Evolutionary conservation across 1,140 invertebrate genomes (phyloP), one percentile per base, ranked within the genome.

Genomic region (Calephelis virginiensis): DNA sequence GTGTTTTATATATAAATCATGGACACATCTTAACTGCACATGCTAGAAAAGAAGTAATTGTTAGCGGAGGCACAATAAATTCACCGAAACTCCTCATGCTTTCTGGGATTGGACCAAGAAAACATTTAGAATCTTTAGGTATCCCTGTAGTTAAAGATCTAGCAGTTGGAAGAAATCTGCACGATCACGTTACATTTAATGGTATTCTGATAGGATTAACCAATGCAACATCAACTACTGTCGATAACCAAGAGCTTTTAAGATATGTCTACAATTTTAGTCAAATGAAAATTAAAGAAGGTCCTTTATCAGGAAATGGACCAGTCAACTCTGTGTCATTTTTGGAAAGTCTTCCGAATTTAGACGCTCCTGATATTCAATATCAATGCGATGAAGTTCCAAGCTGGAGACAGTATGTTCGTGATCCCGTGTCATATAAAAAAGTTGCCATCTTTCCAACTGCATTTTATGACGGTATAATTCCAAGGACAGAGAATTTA

Each of bases 81-180:
- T 93, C 94, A 17, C 95, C 95, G 1, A 94, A 96, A 83, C 76
- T 96, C 8, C 82, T 96, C 0, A 94, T 95, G 94, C 81, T 96
- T 5, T 95, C 95, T 11, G 95, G 95, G 5, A 90, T 96, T 12
- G 95, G 95, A 1, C 95, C 95, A 43, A 91, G 83, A 63, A 83
- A 94, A 49, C 93, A 95, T 68, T 76, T 93, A 14, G 67, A 83
- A 90, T 92, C 87, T 84, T 92, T 91, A 74, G 75, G 81, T 17
- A 94, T 94, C 48, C 83, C 92, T 43, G 91, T 95, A 0, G 85
- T 95, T 13, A 83, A 93, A 73, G 92, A 95, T 80, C 82, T 94
- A 11, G 92, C 86, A 47, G 95, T 93, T 47, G 97, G 97, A 0
- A 87, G 95, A 46, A 97, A 97, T 85, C 87, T 97, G 0, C 95